phyloP scores from a whole-genome alignment of 1,140 invertebrate genomes.

The Whitmania pigra region DNA sequence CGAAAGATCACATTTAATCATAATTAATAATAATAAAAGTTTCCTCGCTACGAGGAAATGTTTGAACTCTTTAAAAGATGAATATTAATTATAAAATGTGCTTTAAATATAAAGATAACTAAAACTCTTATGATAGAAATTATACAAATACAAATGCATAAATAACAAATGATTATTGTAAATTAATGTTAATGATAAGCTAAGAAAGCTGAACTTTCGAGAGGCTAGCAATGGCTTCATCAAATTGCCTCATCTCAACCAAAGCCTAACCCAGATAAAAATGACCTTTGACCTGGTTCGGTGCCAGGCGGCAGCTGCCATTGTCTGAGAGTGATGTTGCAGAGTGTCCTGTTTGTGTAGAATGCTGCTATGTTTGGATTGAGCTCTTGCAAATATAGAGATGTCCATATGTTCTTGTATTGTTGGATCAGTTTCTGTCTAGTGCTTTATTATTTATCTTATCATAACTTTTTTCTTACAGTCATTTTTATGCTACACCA shows the following conservation, averaged over 20 bases:
- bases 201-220: constrained; percentile 58
- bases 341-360: constrained; percentile 87
- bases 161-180: not conserved
- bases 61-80: not conserved
- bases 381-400: constrained; percentile 22
- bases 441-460: too few species aligned
- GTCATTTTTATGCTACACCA: too few species aligned
- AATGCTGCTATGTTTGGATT: constrained; percentile 80
- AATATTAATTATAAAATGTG: too few species aligned
- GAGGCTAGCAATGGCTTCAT: constrained; percentile 87
- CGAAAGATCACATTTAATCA: constrained; percentile 57
- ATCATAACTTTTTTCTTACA: too few species aligned
- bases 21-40: too few species aligned
- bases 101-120: too few species aligned
- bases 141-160: not conserved
- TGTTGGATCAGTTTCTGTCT: too few species aligned
- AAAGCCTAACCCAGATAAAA: constrained; percentile 86
- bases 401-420: too few species aligned
- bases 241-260: constrained; percentile 68
- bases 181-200: not conserved
- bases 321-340: constrained; percentile 67
- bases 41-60: constrained; percentile 50
- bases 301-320: constrained; percentile 60
- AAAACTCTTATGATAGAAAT: not conserved
- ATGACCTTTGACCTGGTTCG: constrained; percentile 78